These are phyloP conservation scores for Nomada ruficornis DNA, from an alignment of 2,888 invertebrate species.

Conservation along the genomic window DNA sequence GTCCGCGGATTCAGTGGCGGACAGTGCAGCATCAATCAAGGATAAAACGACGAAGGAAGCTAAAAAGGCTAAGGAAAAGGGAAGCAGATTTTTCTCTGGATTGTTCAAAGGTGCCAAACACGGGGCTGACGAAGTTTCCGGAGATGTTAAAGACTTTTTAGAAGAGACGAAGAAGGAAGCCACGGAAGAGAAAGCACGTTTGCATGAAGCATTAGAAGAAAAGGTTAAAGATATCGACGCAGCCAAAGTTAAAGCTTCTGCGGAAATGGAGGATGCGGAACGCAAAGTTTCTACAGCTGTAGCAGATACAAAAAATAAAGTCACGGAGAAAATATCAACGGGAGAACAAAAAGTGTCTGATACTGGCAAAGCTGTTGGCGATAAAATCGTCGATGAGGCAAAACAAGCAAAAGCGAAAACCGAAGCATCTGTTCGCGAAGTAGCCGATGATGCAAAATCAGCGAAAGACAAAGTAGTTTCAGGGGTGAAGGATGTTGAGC, in stretches of 20 bases:
- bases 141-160: conserved; percentile 83
- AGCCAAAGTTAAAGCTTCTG: conserved; percentile 52
- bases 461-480: conserved; percentile 22
- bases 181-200: conserved; percentile 61
- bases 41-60: conserved; percentile 68
- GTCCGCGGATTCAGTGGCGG: conserved; percentile 69
- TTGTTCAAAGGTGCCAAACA: conserved; percentile 72
- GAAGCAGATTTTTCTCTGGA: conserved; percentile 69
- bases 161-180: conserved; percentile 83
- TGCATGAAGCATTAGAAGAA: conserved; percentile 56
- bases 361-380: background rate
- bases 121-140: conserved; percentile 65
- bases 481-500: conserved; percentile 53
- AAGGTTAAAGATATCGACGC: conserved; percentile 45
- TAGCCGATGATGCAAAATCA: background rate
- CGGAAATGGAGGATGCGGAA: conserved; percentile 50
- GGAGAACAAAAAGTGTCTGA: conserved; percentile 20
- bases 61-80: conserved; percentile 74
- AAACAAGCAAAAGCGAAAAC: background rate
- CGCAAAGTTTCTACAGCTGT: conserved; percentile 41
- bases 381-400: conserved; percentile 10
- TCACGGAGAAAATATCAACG: background rate
- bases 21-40: conserved; percentile 74
- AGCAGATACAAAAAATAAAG: background rate
- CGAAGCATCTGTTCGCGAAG: background rate